Evolutionary conservation across 2,113 vertebrate species (phyloP).

Genomic region (Miniopterus natalensis): DNA sequence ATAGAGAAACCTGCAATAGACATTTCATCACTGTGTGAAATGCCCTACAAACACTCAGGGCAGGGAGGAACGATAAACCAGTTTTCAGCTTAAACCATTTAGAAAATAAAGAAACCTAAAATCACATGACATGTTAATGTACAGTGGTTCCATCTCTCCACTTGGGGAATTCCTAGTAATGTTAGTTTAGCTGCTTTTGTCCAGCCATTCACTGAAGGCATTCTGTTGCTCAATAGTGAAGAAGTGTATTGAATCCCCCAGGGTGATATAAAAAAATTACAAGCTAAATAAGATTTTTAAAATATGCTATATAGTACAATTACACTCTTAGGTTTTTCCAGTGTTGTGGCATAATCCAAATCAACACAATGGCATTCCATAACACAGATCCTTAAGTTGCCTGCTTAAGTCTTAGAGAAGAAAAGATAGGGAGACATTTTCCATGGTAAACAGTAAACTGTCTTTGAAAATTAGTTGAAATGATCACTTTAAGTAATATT

Average conservation of each 20-base stretch:
- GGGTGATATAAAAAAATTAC: background rate
- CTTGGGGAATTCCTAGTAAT: background rate
- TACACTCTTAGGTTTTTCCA: background rate
- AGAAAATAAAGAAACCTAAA: slow-evolving; percentile 10
- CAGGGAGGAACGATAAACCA: background rate
- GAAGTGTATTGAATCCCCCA: background rate
- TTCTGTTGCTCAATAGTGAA: background rate
- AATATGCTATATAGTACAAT: background rate
- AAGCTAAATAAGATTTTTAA: background rate
- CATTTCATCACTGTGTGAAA: background rate
- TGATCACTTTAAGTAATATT: background rate
- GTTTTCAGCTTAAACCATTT: background rate
- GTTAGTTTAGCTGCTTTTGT: background rate
- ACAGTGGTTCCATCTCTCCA: background rate
- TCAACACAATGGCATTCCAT: background rate
- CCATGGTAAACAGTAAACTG: background rate
- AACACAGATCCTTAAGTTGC: background rate
- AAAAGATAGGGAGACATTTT: background rate
- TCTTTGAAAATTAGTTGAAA: slow-evolving; percentile 20
- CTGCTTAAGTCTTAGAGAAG: slow-evolving; percentile 1
- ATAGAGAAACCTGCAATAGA: background rate
- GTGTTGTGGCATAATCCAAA: background rate
- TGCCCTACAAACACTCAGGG: background rate
- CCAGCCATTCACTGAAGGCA: background rate
- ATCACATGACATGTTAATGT: background rate